phyloP scores from a whole-genome alignment of 2,113 vertebrate genomes.

The Boulengeromyrus knoepffleri region DNA sequence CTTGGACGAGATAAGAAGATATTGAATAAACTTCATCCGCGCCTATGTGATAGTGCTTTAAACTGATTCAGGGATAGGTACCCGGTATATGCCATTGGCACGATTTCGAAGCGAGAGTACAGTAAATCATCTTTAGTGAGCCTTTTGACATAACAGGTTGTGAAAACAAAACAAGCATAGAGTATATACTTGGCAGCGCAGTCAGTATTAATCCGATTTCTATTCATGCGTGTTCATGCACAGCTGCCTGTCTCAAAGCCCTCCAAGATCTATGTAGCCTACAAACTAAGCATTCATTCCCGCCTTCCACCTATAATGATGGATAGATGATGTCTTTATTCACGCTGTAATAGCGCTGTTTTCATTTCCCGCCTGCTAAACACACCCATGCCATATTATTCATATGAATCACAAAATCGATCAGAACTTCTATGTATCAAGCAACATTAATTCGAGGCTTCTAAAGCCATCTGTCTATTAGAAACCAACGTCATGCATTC shows the following conservation, averaged over 20 bases:
- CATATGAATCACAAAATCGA: neutral
- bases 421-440: neutral
- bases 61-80: neutral
- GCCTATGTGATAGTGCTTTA: neutral
- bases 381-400: neutral
- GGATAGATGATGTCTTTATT: neutral
- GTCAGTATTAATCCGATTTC: neutral
- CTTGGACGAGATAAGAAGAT: neutral
- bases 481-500: neutral
- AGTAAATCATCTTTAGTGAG: slow-evolving; percentile 17
- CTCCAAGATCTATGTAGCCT: neutral
- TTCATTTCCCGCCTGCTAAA: neutral
- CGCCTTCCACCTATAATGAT: neutral
- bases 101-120: neutral
- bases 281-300: neutral
- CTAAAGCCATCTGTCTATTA: neutral
- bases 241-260: neutral
- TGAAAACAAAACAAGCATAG: neutral
- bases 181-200: neutral
- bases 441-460: neutral
- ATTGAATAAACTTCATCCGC: neutral
- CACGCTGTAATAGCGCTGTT: neutral
- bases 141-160: slow-evolving; percentile 2
- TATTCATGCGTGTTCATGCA: neutral
- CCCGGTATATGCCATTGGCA: neutral